Evolutionary conservation across 2,888 invertebrate genomes (phyloP).

Genomic region (Eubasilissa splendida): DNA sequence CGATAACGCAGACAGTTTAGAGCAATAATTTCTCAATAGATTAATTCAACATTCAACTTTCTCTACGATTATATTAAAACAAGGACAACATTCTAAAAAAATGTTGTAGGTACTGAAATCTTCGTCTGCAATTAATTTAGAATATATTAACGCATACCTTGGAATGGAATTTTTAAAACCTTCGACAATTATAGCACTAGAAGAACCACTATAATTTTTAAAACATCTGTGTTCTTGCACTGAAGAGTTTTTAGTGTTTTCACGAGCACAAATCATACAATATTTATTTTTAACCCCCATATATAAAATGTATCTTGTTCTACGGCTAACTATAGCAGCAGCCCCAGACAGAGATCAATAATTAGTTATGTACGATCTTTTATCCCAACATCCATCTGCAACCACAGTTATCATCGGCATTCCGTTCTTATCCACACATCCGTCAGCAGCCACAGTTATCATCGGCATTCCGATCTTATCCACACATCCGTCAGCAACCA

Average conservation of each 20-base stretch:
- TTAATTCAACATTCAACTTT: no score
- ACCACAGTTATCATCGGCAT: conserved; percentile 28
- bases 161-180: conserved; percentile 56
- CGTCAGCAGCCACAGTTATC: conserved; percentile 21
- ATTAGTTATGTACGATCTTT: conserved; percentile 28
- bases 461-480: conserved; percentile 17
- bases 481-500: conserved; percentile 15
- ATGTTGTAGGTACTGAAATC: conserved; percentile 53
- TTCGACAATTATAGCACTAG: conserved; percentile 52
- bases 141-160: conserved; percentile 56
- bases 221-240: conserved; percentile 8
- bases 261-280: conserved; percentile 25
- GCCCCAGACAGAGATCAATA: conserved; percentile 18
- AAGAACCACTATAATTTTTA: conserved; percentile 46
- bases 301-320: conserved; percentile 14
- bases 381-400: conserved; percentile 28
- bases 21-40: no score
- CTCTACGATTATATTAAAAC: no score
- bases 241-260: neutral
- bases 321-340: neutral
- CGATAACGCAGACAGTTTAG: no score
- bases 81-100: conserved; percentile 34
- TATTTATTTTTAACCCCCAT: conserved; percentile 38
- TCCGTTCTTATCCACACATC: conserved; percentile 14
- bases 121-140: conserved; percentile 50